phyloP scores from a whole-genome alignment of 2,888 invertebrate species.

The Calameuta idolon region DNA sequence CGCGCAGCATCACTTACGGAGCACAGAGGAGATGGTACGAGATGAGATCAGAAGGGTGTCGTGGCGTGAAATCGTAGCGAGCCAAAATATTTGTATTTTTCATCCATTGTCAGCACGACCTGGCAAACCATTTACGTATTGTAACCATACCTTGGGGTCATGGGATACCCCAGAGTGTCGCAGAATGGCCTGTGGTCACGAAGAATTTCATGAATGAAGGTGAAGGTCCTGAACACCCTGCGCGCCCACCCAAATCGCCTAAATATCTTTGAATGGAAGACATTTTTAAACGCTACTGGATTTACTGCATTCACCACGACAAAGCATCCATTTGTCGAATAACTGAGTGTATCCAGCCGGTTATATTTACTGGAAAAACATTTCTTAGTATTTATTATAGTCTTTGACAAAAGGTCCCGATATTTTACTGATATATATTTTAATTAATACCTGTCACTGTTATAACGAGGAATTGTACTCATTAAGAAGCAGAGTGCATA shows the following conservation, averaged over 20 bases:
- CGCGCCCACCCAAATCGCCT: slow-evolving; percentile 56
- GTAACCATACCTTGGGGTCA: slow-evolving; percentile 18
- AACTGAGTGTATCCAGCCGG: not conserved
- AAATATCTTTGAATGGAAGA: slow-evolving; percentile 47
- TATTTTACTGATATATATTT: not conserved
- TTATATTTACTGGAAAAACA: not conserved
- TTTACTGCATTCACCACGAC: slow-evolving; percentile 15
- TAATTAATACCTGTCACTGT: too few relatives aligned
- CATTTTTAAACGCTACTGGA: slow-evolving; percentile 38
- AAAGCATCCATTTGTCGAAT: not conserved
- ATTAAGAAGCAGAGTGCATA: too few relatives aligned
- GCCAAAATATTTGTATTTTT: slow-evolving; percentile 58
- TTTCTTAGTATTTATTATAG: not conserved
- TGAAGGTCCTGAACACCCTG: slow-evolving; percentile 20
- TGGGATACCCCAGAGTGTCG: slow-evolving; percentile 14
- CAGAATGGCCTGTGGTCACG: slow-evolving; percentile 48
- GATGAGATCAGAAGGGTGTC: slow-evolving; percentile 26
- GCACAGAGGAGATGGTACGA: not conserved
- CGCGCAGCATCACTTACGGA: not conserved
- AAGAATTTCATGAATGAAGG: slow-evolving; percentile 42
- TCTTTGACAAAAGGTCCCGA: not conserved
- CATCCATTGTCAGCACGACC: not conserved
- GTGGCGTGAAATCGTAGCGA: slow-evolving; percentile 52
- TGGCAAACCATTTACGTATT: slow-evolving; percentile 17
- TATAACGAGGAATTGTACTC: not conserved